Evolutionary conservation across 2,113 vertebrate species (phyloP).

Genomic region (Coracopsis vasa): DNA sequence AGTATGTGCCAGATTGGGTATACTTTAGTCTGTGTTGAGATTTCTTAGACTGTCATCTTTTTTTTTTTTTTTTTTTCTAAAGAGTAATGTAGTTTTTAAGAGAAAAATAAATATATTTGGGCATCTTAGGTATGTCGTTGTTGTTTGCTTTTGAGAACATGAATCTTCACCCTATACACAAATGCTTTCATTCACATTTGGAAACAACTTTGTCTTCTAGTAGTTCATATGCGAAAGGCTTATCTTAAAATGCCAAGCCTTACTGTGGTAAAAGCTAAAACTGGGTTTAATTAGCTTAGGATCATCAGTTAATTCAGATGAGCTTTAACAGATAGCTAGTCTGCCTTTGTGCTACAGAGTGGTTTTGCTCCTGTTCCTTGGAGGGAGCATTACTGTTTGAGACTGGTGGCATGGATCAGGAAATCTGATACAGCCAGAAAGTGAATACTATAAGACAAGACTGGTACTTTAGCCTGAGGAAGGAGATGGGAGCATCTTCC

Average conservation of each 20-base stretch:
- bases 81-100: slow-evolving; percentile 29
- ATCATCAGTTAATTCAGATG: background rate
- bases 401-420: background rate
- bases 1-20: background rate
- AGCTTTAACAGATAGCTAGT: background rate
- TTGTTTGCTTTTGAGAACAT: background rate
- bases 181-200: background rate
- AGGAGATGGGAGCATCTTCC: background rate
- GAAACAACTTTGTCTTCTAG: background rate
- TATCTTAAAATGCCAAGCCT: background rate
- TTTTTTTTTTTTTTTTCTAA: slow-evolving; percentile 28
- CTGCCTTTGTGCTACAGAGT: background rate
- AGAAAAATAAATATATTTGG: slow-evolving; percentile 57
- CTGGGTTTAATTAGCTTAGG: background rate
- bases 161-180: background rate
- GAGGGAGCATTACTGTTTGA: background rate
- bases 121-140: slow-evolving; percentile 8
- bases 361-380: background rate
- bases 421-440: background rate
- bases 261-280: background rate
- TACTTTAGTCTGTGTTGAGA: background rate
- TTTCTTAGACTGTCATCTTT: background rate
- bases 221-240: background rate
- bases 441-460: background rate
- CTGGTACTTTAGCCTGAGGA: background rate